A percentile compares a stretch with the other conserved stretches of the same genome.
These are phyloP conservation scores for Lasius platythorax DNA, from an alignment of 2,888 invertebrate species.

Conservation along the genomic window DNA sequence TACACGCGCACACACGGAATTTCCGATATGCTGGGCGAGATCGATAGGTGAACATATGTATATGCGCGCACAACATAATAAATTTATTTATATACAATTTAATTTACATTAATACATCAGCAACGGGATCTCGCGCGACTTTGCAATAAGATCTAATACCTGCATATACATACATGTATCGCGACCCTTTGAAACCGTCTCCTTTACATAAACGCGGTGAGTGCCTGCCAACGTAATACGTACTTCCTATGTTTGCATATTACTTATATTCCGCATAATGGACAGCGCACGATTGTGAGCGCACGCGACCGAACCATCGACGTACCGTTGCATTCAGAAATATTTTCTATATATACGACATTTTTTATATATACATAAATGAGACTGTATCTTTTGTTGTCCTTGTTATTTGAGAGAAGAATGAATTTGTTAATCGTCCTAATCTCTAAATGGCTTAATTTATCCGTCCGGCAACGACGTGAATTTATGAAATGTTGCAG, in stretches of 20 bases:
- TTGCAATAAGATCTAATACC: constrained; percentile 49
- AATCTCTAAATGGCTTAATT: not conserved
- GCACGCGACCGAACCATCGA: constrained; percentile 17
- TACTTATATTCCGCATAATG: constrained; percentile 43
- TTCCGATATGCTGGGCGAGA: constrained; percentile 9
- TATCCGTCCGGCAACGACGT: not conserved
- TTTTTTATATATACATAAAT: not conserved
- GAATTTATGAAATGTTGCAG: not conserved
- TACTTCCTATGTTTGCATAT: constrained; percentile 49
- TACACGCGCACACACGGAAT: not conserved
- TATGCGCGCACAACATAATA: not conserved
- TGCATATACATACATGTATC: not conserved
- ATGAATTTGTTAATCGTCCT: not conserved
- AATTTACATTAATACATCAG: constrained; percentile 41
- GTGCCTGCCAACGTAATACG: constrained; percentile 34
- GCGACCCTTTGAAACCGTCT: constrained; percentile 29
- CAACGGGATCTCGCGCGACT: constrained; percentile 40
- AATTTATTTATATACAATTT: constrained; percentile 29
- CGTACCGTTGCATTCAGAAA: not conserved
- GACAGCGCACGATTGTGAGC: not conserved
- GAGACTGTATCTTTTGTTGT: not conserved
- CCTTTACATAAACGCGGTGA: constrained; percentile 52
- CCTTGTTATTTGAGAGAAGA: not conserved
- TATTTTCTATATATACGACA: not conserved
- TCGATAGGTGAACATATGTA: constrained; percentile 16